Percentiles rank a stretch among this genome's conserved stretches.
These are phyloP conservation scores for Podotricha telesiphe DNA, from an alignment of 2,888 invertebrate species.

Conservation along the genomic window DNA sequence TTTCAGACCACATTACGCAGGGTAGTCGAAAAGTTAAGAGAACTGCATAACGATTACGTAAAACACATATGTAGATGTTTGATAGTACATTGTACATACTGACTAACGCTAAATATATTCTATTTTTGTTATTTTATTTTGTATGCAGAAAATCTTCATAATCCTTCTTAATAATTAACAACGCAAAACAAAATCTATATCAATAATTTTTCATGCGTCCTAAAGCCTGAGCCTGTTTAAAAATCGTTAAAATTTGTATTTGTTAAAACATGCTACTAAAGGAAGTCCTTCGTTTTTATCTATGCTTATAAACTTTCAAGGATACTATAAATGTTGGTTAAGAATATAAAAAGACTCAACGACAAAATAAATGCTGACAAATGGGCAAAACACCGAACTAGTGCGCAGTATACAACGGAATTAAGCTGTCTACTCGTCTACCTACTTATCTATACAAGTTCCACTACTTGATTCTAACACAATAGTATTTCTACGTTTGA, in stretches of 20 bases:
- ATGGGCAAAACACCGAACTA: conserved; percentile 32
- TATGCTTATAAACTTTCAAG: conserved; percentile 32
- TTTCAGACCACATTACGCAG: conserved; percentile 56
- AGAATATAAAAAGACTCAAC: conserved; percentile 32
- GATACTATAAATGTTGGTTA: conserved; percentile 33
- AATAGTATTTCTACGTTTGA: conserved; percentile 1
- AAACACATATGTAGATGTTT: not conserved
- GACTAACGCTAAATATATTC: not conserved
- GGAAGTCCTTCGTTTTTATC: conserved; percentile 29
- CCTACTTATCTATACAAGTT: conserved; percentile 28
- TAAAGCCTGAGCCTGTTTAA: not conserved
- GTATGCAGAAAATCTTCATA: too few species aligned
- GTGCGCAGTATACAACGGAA: conserved; percentile 30
- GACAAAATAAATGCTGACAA: conserved; percentile 36
- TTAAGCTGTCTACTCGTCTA: conserved; percentile 27
- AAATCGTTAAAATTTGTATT: conserved; percentile 9
- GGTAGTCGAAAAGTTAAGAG: conserved; percentile 52
- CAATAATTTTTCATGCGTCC: conserved; percentile 1
- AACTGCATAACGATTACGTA: conserved; percentile 26
- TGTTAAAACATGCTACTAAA: conserved; percentile 19
- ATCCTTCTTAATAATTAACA: not conserved
- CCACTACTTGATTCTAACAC: conserved; percentile 10
- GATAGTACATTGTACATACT: not conserved
- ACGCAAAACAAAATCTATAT: not conserved
- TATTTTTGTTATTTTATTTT: too few species aligned